These are phyloP conservation scores for Poecilia gillii DNA, from an alignment of 2,797 vertebrate species.

Conservation along the genomic window DNA sequence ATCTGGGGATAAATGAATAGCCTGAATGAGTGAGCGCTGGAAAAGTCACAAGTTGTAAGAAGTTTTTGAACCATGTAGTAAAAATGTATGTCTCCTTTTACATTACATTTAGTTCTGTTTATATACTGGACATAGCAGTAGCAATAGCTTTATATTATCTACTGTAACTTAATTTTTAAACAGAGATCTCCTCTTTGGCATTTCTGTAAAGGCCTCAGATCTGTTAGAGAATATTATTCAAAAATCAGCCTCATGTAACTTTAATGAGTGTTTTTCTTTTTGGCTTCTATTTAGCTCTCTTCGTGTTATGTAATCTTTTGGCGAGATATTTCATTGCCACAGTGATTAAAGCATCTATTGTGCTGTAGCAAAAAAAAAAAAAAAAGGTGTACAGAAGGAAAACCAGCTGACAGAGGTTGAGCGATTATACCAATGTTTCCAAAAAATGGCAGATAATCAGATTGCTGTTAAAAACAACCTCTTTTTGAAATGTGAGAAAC, in stretches of 20 bases:
- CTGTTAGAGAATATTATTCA: not conserved
- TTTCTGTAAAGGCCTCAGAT: not conserved
- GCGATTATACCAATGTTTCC: not conserved
- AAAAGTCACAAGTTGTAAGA: slow-evolving; percentile 18
- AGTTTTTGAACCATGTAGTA: slow-evolving; percentile 7
- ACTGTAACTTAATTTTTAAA: not conserved
- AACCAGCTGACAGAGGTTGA: not conserved
- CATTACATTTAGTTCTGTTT: not conserved
- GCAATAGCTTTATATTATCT: not conserved
- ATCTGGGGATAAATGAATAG: slow-evolving; percentile 47
- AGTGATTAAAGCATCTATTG: not conserved
- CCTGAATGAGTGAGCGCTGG: slow-evolving; percentile 21
- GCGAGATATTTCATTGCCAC: not conserved
- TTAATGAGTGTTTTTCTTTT: not conserved
- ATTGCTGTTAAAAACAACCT: not conserved
- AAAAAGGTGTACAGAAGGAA: not conserved
- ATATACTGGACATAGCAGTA: not conserved
- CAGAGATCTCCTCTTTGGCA: not conserved
- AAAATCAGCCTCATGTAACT: not conserved
- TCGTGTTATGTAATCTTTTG: not conserved
- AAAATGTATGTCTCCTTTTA: not conserved
- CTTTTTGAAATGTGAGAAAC: not conserved
- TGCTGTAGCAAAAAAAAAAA: not conserved
- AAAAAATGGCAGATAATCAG: not conserved
- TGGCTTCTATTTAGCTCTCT: not conserved